Evolutionary conservation across 2,888 invertebrate species (phyloP).

Genomic region (Clanis bilineata): DNA sequence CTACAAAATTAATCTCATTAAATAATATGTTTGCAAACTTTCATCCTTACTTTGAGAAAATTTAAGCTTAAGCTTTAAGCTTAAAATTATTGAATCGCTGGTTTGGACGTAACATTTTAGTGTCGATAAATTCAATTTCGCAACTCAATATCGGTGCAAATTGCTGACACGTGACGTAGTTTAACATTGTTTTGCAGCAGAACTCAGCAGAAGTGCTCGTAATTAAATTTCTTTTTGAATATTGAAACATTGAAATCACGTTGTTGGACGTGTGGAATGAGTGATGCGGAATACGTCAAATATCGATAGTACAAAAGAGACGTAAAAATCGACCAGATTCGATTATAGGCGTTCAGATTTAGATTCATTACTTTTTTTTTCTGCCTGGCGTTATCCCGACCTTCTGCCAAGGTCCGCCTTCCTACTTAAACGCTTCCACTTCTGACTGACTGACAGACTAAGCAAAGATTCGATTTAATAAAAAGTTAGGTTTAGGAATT

Average conservation of each 20-base stretch:
- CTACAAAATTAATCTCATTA: too few relatives aligned
- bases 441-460: too few relatives aligned
- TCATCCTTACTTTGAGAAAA: too few relatives aligned
- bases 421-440: too few relatives aligned
- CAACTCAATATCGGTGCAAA: background rate
- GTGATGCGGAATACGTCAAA: background rate
- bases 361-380: too few relatives aligned
- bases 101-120: background rate
- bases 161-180: background rate
- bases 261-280: background rate
- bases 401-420: too few relatives aligned
- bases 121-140: background rate
- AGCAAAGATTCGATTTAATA: too few relatives aligned
- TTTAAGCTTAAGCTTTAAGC: too few relatives aligned
- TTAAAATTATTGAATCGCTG: background rate
- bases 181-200: conserved; percentile 4
- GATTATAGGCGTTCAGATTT: too few relatives aligned
- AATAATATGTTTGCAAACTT: too few relatives aligned
- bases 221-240: background rate
- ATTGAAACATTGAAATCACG: background rate
- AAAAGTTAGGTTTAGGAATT: too few relatives aligned
- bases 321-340: background rate
- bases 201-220: background rate
- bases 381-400: too few relatives aligned
- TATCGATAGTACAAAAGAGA: background rate